Base-by-base conservation (phyloP, 2,888 invertebrate genomes). In the Drosophila ochracea region DNA sequence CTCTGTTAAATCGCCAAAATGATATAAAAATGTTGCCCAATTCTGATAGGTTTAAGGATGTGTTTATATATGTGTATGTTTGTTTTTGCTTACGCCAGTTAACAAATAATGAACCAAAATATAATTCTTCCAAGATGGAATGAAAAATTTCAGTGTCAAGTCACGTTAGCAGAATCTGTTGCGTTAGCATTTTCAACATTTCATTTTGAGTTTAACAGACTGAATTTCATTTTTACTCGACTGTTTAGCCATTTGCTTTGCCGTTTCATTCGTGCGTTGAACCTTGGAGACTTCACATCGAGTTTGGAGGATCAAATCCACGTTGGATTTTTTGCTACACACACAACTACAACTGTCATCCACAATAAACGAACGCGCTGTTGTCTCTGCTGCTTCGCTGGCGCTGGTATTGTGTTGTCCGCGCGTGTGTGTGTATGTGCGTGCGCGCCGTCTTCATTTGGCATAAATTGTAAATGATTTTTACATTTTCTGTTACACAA, bases 251-350 rank as follows among this genome's bases (percentile, higher is more conserved):
- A 72, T 71, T 68, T 72, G 68, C 80, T 76, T 80, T 72, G 58
- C 28, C 49, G 65, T 76, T 80, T 78, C 76, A 78, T 78, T 78
- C 78, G 78, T 78, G 78, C 78, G 76, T 78, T 78, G 78, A 78
- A 78, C 78, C 92, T 93, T 93, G 93, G 92, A 92, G 92, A 92
- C 92, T 93, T 93, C 92, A 91, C 89, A 86, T 91, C 89, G 85
- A 82, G 87, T 80, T 90, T 92, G 92, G 91, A 92, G 92, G 92
- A 92, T 92, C 92, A 92, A 92, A 91, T 92, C 91, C 92, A 92
- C 92, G 91, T 92, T 89, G 80, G 82, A 82, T 91, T 91, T 91
- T 77, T 47, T 47, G 47, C 47, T 47, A 47, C 25, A 47, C 47
- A 47, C 47, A 68, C 80, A 80, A 80, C 65, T 83, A 79, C 81